Evolutionary conservation across 1,140 invertebrate genomes (phyloP), one percentile per base, ranked within the genome.

Genomic region (Drosophila ironensis): DNA sequence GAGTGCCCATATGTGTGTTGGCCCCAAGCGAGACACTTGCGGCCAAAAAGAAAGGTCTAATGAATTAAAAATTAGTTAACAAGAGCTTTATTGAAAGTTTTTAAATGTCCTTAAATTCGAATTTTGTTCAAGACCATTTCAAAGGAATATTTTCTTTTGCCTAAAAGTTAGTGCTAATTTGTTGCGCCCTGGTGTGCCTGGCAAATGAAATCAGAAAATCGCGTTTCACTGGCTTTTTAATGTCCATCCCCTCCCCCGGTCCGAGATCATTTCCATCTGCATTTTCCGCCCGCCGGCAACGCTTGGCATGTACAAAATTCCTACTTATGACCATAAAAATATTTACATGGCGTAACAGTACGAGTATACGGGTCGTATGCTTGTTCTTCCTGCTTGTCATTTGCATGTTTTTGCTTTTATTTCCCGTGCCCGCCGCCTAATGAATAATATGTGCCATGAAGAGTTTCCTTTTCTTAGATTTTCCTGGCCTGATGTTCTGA

Each of bases 321-420:
- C 73, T 84, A 86, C 80, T 86, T 84, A 84, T 84, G 80, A 80
- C 80, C 80, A 84, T 84, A 86, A 80, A 84, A 84, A 86, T 86
- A 84, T 84, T 80, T 86, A 86, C 78, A 84, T 86, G 69, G 53
- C 59, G 50, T 68, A 48, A 25, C 44, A 75, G 54, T n/a, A n/a
- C n/a, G n/a, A n/a, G n/a, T 19, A 59, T 16, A 37, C 33, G 30
- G 30, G 30, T 35, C 30, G 24, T 51, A 42, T 16, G 41, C 17
- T 27, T 19, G 68, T 37, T 70, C 41, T 59, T 59, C 54, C 47
- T 61, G 28, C 40, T 78, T 82, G 78, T 73, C 78, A 84, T 84
- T 84, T 84, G 78, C 78, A 84, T 84, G 78, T 84, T 70, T 73
- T 77, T 82, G 25, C 69, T 47, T 73, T 57, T 70, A 60, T 84